Evolutionary conservation across 2,888 invertebrate genomes (phyloP), one percentile per base, ranked within the genome.

Genomic region (Drosophila emarginata): DNA sequence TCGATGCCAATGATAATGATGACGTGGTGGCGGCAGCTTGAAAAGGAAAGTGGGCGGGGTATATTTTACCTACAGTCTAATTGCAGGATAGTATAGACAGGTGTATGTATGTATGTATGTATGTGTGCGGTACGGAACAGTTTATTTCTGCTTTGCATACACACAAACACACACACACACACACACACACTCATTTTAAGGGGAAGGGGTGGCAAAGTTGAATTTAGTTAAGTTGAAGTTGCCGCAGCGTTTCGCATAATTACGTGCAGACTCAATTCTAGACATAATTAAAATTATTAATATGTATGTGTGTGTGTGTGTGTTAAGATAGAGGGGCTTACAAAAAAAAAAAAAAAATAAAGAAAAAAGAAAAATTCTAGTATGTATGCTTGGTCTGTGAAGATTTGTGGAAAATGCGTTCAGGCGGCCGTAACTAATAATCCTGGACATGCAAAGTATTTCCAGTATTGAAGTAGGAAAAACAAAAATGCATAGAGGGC

Each of bases 361-460:
- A n/a, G n/a, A n/a, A n/a, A n/a, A n/a, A n/a, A n/a, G n/a, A n/a
- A n/a, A n/a, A n/a, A 18, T 26, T 1, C 9, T 32, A 32, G 11
- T 32, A 32, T 32, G 32, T 32, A 1, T 32, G 32, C 32, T 9
- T 9, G 45, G 18, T 45, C 45, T 45, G 45, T 54, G 57, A 32
- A 64, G 59, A 67, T 32, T 65, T 66, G 76, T 62, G 62, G 69
- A 72, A 83, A 83, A 88, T 85, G 87, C 88, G 86, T 89, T 88
- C 88, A 89, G 76, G 84, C 83, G 83, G 89, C 82, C 89, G 89
- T 85, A 88, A 88, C 88, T 85, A 85, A 85, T 85, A 85, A 85
- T 87, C 68, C 68, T 69, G 58, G 63, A 72, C 84, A 85, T 85
- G 84, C 88, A 87, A 89, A 76, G 74, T n/a, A 37, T 18, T 18